phyloP scores from a whole-genome alignment of 2,113 vertebrate species.

The Empidonax traillii region DNA sequence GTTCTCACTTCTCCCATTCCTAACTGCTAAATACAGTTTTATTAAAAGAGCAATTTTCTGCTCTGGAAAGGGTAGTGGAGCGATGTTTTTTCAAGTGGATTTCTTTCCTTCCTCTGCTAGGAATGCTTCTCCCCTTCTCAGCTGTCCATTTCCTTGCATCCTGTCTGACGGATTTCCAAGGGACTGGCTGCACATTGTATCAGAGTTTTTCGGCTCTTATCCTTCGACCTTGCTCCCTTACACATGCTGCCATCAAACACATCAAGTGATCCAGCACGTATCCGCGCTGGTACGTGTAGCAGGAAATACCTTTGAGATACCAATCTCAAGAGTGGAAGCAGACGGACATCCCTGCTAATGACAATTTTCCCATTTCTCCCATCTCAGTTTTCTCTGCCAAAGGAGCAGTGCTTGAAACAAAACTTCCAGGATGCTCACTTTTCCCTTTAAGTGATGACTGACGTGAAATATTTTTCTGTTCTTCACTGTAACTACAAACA shows the following conservation, averaged over 20 bases:
- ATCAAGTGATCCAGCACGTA: neutral
- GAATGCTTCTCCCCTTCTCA: neutral
- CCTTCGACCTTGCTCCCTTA: neutral
- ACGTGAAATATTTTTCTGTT: neutral
- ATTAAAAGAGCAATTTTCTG: neutral
- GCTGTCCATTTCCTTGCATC: neutral
- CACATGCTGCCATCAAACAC: neutral
- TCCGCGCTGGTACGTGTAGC: fast-evolving
- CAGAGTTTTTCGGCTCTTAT: neutral
- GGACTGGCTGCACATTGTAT: neutral
- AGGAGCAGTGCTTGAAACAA: neutral
- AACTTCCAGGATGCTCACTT: neutral
- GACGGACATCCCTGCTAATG: neutral
- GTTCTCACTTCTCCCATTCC: neutral
- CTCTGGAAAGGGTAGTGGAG: neutral
- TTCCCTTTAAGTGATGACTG: neutral
- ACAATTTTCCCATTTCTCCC: neutral
- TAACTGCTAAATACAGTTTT: neutral
- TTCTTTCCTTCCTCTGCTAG: neutral
- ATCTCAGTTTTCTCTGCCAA: neutral
- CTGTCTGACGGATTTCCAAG: neutral
- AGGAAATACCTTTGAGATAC: neutral
- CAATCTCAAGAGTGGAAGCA: neutral
- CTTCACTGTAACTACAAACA: neutral
- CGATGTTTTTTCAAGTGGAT: neutral